Percentiles rank a stretch among this genome's conserved stretches.
phyloP scores from a whole-genome alignment of 2,888 invertebrate genomes.

The Sarcophaga subvicina region DNA sequence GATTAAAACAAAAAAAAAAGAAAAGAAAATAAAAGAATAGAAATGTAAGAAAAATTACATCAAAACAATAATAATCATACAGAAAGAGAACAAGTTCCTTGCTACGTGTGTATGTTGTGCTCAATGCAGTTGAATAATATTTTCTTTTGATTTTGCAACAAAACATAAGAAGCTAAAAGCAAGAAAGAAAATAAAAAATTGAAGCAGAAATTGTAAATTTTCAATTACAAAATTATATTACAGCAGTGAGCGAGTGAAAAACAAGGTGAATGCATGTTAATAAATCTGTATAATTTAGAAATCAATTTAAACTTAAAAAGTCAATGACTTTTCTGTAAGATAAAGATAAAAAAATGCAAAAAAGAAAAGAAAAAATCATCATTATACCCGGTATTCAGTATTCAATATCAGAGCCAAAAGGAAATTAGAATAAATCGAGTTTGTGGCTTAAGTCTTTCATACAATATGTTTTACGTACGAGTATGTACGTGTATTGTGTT shows the following conservation, averaged over 20 bases:
- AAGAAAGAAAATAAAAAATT: constrained; percentile 20
- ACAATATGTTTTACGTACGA: background rate
- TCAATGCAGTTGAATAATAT: background rate
- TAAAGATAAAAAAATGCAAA: constrained; percentile 8
- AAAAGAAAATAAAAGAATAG: constrained; percentile 53
- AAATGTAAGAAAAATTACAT: background rate
- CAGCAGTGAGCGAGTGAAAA: constrained; percentile 30
- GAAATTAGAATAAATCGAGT: constrained; percentile 46
- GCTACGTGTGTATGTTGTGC: constrained; percentile 29
- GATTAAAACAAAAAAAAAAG: constrained; percentile 32
- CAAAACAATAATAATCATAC: constrained; percentile 38
- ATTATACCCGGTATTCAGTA: no score
- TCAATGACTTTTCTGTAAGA: constrained; percentile 51
- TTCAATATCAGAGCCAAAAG: background rate
- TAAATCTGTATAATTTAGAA: constrained; percentile 60
- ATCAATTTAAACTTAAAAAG: constrained; percentile 54
- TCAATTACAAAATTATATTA: constrained; percentile 31
- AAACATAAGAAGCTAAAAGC: background rate
- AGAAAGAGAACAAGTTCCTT: constrained; percentile 56
- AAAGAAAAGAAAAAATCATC: background rate
- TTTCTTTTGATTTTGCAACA: constrained; percentile 39
- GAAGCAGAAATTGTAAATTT: background rate
- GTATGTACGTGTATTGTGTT: background rate
- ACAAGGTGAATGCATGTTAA: constrained; percentile 14
- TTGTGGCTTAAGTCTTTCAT: constrained; percentile 45